phyloP scores from a whole-genome alignment of 53 echinoderm and acorn worm genomes.

The Temnopleurus reevesii region DNA sequence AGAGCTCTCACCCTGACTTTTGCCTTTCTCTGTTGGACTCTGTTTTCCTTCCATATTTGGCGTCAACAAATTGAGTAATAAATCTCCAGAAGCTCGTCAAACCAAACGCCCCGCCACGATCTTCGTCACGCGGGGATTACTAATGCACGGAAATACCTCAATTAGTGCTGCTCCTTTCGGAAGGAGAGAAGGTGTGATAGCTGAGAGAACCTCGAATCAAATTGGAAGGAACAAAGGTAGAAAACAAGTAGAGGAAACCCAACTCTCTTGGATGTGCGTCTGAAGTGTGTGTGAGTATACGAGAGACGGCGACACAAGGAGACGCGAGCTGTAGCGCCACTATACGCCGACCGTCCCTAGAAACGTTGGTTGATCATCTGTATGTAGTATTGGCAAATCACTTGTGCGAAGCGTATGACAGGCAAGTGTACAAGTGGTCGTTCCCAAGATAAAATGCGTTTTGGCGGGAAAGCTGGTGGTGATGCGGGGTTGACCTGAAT shows the following conservation, averaged over 20 bases:
- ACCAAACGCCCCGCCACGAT: not conserved
- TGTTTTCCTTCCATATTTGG: slow-evolving; percentile 24
- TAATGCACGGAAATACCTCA: slow-evolving; percentile 35
- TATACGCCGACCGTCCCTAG: not conserved
- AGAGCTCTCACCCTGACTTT: not conserved
- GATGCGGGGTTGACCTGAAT: not conserved
- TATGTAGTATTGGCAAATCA: slow-evolving; percentile 22
- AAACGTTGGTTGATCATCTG: slow-evolving; percentile 3
- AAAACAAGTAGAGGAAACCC: not conserved
- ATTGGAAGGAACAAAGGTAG: not conserved
- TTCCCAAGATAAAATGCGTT: not conserved
- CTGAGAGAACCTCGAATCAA: not conserved
- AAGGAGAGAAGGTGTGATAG: not conserved
- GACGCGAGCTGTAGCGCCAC: not conserved
- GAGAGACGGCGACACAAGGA: not conserved
- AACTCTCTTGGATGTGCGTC: not conserved
- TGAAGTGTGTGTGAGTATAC: too few species aligned
- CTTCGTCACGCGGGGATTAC: slow-evolving; percentile 5
- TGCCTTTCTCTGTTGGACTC: not conserved
- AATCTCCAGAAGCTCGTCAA: not conserved
- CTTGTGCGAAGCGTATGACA: slow-evolving; percentile 16
- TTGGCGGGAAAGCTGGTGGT: slow-evolving; percentile 9
- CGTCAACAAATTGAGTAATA: not conserved
- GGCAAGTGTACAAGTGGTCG: slow-evolving; percentile 29
- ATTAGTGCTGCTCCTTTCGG: not conserved